Evolutionary conservation across 1,140 invertebrate species (phyloP).

Genomic region (Cecropterus lyciades): DNA sequence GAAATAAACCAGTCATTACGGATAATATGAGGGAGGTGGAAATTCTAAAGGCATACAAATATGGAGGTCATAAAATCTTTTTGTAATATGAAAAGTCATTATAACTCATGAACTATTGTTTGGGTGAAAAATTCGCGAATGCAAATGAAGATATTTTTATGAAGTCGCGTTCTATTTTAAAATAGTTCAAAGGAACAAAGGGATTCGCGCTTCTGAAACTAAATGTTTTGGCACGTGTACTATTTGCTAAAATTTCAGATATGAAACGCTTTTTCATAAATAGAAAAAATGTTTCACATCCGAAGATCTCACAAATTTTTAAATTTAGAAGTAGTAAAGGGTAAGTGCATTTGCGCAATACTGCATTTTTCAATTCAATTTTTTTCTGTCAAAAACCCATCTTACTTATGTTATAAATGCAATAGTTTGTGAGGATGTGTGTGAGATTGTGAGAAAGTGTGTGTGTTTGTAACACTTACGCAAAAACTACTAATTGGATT

Average conservation of each 20-base stretch:
- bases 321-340: too few relatives aligned
- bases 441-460: too few relatives aligned
- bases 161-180: slow-evolving; percentile 17
- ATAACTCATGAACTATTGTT: slow-evolving; percentile 22
- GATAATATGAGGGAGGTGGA: too few relatives aligned
- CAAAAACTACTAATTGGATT: too few relatives aligned
- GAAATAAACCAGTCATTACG: slow-evolving; percentile 25
- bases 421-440: too few relatives aligned
- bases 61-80: slow-evolving; percentile 13
- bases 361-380: too few relatives aligned
- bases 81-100: slow-evolving; percentile 28
- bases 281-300: too few relatives aligned
- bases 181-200: slow-evolving; percentile 11
- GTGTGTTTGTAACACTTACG: too few relatives aligned
- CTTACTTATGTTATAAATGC: too few relatives aligned
- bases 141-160: slow-evolving; percentile 30
- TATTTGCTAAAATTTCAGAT: not conserved
- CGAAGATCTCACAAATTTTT: too few relatives aligned
- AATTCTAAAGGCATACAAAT: slow-evolving; percentile 24
- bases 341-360: too few relatives aligned
- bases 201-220: not conserved
- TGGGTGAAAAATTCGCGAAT: slow-evolving; percentile 16
- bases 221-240: slow-evolving; percentile 2
- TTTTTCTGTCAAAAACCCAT: too few relatives aligned
- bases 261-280: not conserved